Conservation (phyloP, 2,888 invertebrate species). For the Caenorhabditis virilis region DNA sequence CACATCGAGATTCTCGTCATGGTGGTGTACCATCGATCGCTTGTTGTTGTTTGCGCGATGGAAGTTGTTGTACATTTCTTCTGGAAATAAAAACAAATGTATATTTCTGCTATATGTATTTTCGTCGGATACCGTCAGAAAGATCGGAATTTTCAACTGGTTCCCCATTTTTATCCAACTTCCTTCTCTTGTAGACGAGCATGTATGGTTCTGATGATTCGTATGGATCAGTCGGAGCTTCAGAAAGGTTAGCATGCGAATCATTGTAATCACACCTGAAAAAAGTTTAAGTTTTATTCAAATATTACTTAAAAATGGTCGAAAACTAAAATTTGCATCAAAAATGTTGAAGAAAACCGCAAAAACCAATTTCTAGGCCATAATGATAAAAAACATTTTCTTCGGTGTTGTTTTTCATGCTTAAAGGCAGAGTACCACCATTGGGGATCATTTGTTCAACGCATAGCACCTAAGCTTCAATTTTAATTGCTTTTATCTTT, state of each 20-base stretch:
- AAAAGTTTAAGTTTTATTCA: too few relatives aligned
- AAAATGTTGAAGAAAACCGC: too few relatives aligned
- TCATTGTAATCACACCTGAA: slow-evolving; percentile 65
- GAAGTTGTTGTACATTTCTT: too few relatives aligned
- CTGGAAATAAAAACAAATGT: background rate
- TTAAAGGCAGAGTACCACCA: too few relatives aligned
- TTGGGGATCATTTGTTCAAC: too few relatives aligned
- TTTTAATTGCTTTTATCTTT: too few relatives aligned
- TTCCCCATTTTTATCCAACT: slow-evolving; percentile 15
- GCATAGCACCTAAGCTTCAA: too few relatives aligned
- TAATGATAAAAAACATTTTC: too few relatives aligned
- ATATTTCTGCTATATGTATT: background rate
- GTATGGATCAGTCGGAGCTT: slow-evolving; percentile 35
- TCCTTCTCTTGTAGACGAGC: slow-evolving; percentile 48
- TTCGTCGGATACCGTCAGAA: background rate
- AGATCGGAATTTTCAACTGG: slow-evolving; percentile 9
- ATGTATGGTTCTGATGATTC: slow-evolving; percentile 57
- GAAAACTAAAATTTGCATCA: too few relatives aligned
- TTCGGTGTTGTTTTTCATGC: too few relatives aligned
- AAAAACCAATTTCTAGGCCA: too few relatives aligned
- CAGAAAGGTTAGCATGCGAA: slow-evolving; percentile 18
- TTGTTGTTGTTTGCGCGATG: slow-evolving; percentile 3
- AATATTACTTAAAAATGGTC: too few relatives aligned
- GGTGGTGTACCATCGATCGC: slow-evolving; percentile 8
- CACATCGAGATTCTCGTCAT: slow-evolving; percentile 42